These are phyloP conservation scores for Ptychochromis oligacanthus DNA, from an alignment of 2,113 vertebrate species.

Conservation along the genomic window DNA sequence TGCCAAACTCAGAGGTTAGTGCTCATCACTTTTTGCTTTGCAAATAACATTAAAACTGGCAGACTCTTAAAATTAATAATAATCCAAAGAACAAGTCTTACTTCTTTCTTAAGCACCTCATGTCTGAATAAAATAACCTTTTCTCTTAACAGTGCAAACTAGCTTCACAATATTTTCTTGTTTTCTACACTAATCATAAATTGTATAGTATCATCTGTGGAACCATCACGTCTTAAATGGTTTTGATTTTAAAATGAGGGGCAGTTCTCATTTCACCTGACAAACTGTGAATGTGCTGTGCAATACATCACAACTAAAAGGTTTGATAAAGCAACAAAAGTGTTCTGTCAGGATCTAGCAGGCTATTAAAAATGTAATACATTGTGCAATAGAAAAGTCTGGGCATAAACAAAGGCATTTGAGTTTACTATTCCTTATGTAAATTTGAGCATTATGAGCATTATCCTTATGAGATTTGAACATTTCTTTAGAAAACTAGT, in stretches of 20 bases:
- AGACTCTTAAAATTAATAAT: not conserved
- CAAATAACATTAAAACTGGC: not conserved
- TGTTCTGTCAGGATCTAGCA: not conserved
- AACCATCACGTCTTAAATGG: not conserved
- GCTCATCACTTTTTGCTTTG: not conserved
- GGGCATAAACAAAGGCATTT: not conserved
- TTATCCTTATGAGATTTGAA: no score
- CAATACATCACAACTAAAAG: not conserved
- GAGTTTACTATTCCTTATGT: not conserved
- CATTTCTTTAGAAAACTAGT: not conserved
- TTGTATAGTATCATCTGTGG: not conserved
- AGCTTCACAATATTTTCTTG: not conserved
- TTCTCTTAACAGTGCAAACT: not conserved
- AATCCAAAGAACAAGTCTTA: not conserved
- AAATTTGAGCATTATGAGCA: no score
- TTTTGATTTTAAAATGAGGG: not conserved
- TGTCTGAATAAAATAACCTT: not conserved
- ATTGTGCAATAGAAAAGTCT: not conserved
- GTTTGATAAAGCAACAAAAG: not conserved
- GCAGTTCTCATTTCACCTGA: not conserved
- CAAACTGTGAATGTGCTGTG: not conserved
- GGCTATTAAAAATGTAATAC: not conserved
- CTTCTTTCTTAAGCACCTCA: not conserved
- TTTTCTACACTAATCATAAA: not conserved
- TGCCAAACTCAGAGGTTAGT: not conserved